Conservation (phyloP, 2,888 invertebrate genomes). For the Opisthograptis luteolata region DNA sequence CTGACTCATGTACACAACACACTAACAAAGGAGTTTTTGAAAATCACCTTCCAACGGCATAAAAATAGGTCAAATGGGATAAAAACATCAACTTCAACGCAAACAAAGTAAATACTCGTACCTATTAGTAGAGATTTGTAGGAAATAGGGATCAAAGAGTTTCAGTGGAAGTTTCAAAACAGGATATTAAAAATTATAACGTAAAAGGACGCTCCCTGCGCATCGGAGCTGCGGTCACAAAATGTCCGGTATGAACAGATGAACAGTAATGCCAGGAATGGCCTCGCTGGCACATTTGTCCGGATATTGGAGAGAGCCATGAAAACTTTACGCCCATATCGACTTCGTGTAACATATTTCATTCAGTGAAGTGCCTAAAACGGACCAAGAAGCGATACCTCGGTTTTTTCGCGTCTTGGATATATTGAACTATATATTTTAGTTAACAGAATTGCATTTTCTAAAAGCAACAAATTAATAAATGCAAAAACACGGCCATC, state of each 20-base stretch:
- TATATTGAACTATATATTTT: too few species aligned
- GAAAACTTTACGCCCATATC: constrained; percentile 60
- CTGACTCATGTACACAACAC: too few species aligned
- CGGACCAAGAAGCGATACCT: background rate
- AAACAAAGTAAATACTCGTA: too few species aligned
- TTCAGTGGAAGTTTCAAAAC: background rate
- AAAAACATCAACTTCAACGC: too few species aligned
- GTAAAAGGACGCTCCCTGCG: constrained; percentile 7
- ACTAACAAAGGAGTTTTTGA: too few species aligned
- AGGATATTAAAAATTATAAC: constrained; percentile 3
- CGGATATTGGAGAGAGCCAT: constrained; percentile 43
- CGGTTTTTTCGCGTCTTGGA: too few species aligned
- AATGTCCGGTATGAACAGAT: constrained; percentile 26
- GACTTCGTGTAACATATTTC: constrained; percentile 55
- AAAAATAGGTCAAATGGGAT: too few species aligned
- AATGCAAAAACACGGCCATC: too few species aligned
- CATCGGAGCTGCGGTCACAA: constrained; percentile 14
- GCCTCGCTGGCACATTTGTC: constrained; percentile 29
- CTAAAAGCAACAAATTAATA: too few species aligned
- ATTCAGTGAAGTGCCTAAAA: constrained; percentile 33
- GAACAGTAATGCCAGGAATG: constrained; percentile 5
- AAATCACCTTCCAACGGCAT: too few species aligned
- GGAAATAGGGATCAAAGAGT: constrained; percentile 4
- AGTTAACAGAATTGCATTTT: too few species aligned
- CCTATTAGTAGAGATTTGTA: too few species aligned